Evolutionary conservation across 2,113 vertebrate genomes (phyloP), one percentile per base, ranked within the genome.

Genomic region (Rhodinocichla rosea): DNA sequence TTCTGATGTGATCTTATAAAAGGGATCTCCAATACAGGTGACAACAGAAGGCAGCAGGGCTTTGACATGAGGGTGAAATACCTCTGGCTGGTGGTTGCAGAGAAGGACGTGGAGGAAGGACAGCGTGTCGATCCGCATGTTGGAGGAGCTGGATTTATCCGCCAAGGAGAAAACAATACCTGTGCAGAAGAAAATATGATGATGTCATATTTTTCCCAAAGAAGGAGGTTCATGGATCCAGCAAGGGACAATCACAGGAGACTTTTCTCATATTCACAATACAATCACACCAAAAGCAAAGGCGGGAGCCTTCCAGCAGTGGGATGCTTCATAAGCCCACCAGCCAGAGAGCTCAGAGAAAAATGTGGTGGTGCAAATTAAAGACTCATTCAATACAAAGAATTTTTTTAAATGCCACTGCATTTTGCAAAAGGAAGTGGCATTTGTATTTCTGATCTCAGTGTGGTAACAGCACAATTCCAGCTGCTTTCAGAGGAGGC

Each of bases 1-100:
- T 94, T 99, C 99, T 0, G 99, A 99, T 0, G 98, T 99, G 67
- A 99, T 99, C 96, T 99, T 99, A 87, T 99, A 99, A 94, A 99
- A 99, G 40, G 98, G 95, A 96, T 99, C 99, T 21, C 98, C 98
- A 16, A 99, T 97, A 33, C 99, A 99, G 33, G 97, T 77, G 45
- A 99, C 97, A 47, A 99, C 98, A 0, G 98, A 97, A 9, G 99
- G 98, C 50, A 99, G 70, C 44, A 98, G 96, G 67, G 97, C 97
- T 81, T 98, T 98, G 90, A 99, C 97, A 93, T 99, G 98, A 13
- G 98, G 97, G 70, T 99, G 98, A 97, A 99, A 99, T 42, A 98
- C 98, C 62, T 98, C 98, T 0, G 98, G 98, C 20, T 98, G 98
- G 83, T 99, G 99, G 18, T 98, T 99, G 92, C 98, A 98, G 68